Conservation (phyloP, 2,888 invertebrate species). For the Drosophila atripex region DNA sequence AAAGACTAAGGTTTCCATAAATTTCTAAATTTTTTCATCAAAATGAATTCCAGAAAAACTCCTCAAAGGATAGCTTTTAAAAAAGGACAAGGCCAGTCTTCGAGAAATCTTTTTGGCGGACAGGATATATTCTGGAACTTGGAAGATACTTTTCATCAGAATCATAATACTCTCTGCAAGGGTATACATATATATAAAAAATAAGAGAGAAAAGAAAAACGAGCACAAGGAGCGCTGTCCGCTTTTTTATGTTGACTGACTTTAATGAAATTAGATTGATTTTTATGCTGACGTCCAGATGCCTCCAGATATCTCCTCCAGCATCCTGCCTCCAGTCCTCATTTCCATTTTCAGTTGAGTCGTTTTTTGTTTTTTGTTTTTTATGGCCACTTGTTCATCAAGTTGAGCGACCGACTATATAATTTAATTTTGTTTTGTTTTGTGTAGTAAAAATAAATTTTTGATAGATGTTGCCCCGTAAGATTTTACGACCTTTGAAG, state of each 20-base stretch:
- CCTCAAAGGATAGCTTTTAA: too few species aligned
- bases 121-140: too few species aligned
- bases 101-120: too few species aligned
- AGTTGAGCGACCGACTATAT: conserved; percentile 75
- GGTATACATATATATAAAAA: conserved; percentile 1
- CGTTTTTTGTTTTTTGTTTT: conserved; percentile 42
- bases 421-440: conserved; percentile 74
- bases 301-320: background rate
- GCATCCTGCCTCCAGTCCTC: conserved; percentile 1
- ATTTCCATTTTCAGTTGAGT: conserved; percentile 19
- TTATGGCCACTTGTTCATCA: conserved; percentile 76
- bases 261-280: conserved; percentile 77
- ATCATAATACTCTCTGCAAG: background rate
- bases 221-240: conserved; percentile 12
- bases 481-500: conserved; percentile 26
- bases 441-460: conserved; percentile 73
- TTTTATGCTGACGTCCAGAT: conserved; percentile 68
- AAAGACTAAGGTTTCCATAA: too few species aligned
- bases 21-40: too few species aligned
- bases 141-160: background rate
- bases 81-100: too few species aligned
- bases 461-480: conserved; percentile 62
- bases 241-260: conserved; percentile 65
- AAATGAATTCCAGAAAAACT: too few species aligned
- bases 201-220: background rate